Base-by-base conservation (phyloP, 2,113 vertebrate species). In the Helogale parvula region DNA sequence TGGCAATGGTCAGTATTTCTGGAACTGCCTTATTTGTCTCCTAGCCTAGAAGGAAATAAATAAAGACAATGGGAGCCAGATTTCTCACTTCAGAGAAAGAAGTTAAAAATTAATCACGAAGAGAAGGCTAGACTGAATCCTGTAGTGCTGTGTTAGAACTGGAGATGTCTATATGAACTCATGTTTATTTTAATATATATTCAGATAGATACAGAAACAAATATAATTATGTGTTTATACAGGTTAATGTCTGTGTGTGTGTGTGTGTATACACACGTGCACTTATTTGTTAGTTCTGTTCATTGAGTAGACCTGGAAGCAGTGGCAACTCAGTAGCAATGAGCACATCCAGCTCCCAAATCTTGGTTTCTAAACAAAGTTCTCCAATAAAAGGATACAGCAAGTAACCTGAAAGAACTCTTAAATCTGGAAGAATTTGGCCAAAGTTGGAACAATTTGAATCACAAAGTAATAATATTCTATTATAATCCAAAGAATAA, bases 401-500 rank as follows among this genome's bases (percentile, higher is more conserved):
- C 45, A 57, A 21, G 19, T 47, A 50, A 35, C 65, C 27, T 33
- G 38, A 60, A 82, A 89, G 65, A 66, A 9, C 21, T 88, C 71
- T 63, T 52, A 19, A 41, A 86, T 11, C n/a, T 77, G 50, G 60
- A 86, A 86, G 66, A 54, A 77, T 93, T 8, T 79, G n/a, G 15
- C 60, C 45, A 68, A 93, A 68, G n/a, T 14, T 84, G 63, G 29
- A 89, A 41, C 16, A 84, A 71, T 35, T 12, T 76, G 50, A 69
- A 65, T 45, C 71, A 81, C 21, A 65, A 89, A 84, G 72, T 92
- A 92, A 47, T 21, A 25, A 68, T 29, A 29, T 74, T 87, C 19
- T 84, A 74, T 29, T 88, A 72, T 80, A 92, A 74, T 33, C 31
- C 54, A 88, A 89, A 66, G n/a, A 85, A 82, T 82, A 86, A 81